Base-by-base conservation (phyloP, 1,140 invertebrate species). In the Acyrthosiphon pisum region DNA sequence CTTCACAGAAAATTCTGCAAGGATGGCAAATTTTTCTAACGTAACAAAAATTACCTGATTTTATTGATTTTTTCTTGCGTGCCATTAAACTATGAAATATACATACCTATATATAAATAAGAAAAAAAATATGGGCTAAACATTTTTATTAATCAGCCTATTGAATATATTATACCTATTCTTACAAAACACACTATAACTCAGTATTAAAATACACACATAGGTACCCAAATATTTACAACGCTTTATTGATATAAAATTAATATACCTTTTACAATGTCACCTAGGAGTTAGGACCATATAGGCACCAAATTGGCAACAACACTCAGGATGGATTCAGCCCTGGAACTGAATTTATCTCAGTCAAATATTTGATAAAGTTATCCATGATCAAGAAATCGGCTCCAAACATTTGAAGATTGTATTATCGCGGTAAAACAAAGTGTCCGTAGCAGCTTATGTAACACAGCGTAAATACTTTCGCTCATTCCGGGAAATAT, bases 341-440 rank as follows among this genome's bases (percentile, higher is more conserved):
- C 94, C 98, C 98, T 0, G 98, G 98, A 95, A 98, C 98, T 20
- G 98, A 98, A 95, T 99, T 99, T 94, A 99, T 99, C 95, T 99
- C 98, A 94, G 99, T 98, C 0, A 99, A 95, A 98, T 98, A 99
- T 0, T 98, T 98, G 90, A 97, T 97, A 94, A 98, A 98, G 95
- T 99, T 98, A 93, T 98, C 98, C 92, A 97, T 97, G 20, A 97
- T 94, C 97, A 99, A 98, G 95, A 99, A 99, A 95, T 99, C 98
- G 6, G 98, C 98, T 84, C 98, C 98, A 94, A 98, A 99, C 11
- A 99, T 95, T 95, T 99, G 98, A 95, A 99, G 99, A 93, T 97
- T n/a, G n/a, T 98, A 94, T 98, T 98, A 94, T 97, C 97, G 87
- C 98, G 96, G 44, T 97, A 96, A 94, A 99, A 98, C 96, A 99